phyloP scores from a whole-genome alignment of 1,140 invertebrate species.

The Maniola jurtina region DNA sequence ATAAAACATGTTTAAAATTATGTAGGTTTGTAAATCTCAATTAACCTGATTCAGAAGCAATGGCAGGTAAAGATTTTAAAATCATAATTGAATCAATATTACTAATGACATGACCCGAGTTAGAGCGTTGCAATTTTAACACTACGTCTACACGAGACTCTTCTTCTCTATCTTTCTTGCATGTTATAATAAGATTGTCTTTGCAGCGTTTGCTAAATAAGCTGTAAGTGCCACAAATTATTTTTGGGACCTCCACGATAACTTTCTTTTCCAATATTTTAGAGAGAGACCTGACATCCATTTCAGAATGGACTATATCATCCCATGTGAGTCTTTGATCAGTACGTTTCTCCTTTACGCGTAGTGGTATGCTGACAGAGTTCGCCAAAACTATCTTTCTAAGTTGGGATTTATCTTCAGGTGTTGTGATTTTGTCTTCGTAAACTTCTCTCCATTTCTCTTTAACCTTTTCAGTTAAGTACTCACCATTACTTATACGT shows the following conservation, averaged over 20 bases:
- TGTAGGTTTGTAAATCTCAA: not conserved
- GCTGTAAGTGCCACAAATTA: constrained; percentile 52
- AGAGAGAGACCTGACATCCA: constrained; percentile 56
- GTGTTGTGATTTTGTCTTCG: constrained; percentile 17
- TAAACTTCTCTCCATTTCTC: constrained; percentile 60
- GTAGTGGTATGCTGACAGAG: constrained; percentile 50
- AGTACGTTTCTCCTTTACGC: constrained; percentile 41
- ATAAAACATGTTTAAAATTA: no score
- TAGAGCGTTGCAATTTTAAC: constrained; percentile 46
- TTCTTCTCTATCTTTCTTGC: constrained; percentile 41
- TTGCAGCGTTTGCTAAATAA: constrained; percentile 47
- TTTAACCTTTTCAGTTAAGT: constrained; percentile 65
- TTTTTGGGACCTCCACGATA: constrained; percentile 57
- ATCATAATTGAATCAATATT: constrained; percentile 57
- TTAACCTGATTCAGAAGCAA: constrained; percentile 20
- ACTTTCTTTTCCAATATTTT: constrained; percentile 67
- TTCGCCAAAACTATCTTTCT: constrained; percentile 46
- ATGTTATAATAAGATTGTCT: constrained; percentile 54
- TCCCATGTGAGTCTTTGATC: constrained; percentile 45
- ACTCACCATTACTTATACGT: constrained; percentile 71
- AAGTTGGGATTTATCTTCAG: constrained; percentile 9
- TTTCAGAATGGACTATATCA: constrained; percentile 60
- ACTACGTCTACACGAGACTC: constrained; percentile 49
- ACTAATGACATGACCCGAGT: constrained; percentile 43
- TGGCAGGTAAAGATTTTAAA: constrained; percentile 35